phyloP scores from a whole-genome alignment of 2,888 invertebrate species.

The Odontocerum albicorne region DNA sequence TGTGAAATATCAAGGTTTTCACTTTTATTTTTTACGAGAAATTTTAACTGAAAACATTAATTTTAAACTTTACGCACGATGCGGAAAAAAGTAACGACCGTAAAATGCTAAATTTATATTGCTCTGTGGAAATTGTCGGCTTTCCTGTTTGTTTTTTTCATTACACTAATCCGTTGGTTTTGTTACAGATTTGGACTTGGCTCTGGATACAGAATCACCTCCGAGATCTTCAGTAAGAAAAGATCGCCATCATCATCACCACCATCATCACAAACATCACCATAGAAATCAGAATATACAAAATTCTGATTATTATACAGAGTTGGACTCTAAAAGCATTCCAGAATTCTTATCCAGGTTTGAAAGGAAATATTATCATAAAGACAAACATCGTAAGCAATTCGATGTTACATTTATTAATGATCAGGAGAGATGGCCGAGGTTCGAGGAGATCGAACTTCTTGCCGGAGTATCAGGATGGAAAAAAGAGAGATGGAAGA shows the following conservation, averaged over 20 bases:
- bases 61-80: no score
- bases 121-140: no score
- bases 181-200: constrained; percentile 17
- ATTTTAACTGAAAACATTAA: no score
- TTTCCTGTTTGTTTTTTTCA: no score
- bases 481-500: constrained; percentile 35
- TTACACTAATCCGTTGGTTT: no score
- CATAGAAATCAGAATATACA: constrained; percentile 1
- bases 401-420: constrained; percentile 16
- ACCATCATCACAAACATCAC: constrained; percentile 24
- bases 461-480: constrained; percentile 32
- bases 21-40: no score
- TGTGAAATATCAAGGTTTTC: no score
- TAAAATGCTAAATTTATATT: no score
- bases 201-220: constrained; percentile 2
- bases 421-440: constrained; percentile 30
- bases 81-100: no score
- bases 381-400: neutral
- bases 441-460: constrained; percentile 33
- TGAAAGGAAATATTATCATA: constrained; percentile 1
- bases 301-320: neutral
- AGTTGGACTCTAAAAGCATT: neutral
- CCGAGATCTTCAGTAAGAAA: constrained; percentile 3
- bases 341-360: neutral
- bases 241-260: constrained; percentile 10